phyloP scores from a whole-genome alignment of 1,140 invertebrate genomes.

The Penaeus vannamei region DNA sequence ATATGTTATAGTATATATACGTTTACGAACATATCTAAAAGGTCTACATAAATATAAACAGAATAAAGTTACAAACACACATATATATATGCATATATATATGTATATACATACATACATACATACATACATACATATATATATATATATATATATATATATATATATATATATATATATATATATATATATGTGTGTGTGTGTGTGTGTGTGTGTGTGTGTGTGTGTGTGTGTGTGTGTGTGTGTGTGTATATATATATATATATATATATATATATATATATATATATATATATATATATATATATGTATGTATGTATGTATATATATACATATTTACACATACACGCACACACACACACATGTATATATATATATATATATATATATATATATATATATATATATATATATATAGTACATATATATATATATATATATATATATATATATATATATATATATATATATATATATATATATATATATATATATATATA shows the following conservation, averaged over 20 bases:
- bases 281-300: background rate
- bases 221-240: background rate
- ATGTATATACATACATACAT: background rate
- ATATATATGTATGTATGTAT: background rate
- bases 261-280: background rate
- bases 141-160: slow-evolving; percentile 30
- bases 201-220: background rate
- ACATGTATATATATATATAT: too few species aligned
- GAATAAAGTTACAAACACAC: too few species aligned
- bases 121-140: background rate
- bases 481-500: too few species aligned
- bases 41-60: background rate
- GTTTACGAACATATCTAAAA: background rate
- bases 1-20: too few species aligned
- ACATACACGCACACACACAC: background rate
- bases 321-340: background rate
- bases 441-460: too few species aligned
- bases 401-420: too few species aligned
- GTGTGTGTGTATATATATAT: slow-evolving; percentile 6
- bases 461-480: too few species aligned
- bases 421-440: too few species aligned
- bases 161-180: slow-evolving; percentile 26
- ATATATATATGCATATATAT: background rate
- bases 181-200: background rate
- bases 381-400: too few species aligned